Evolutionary conservation across 2,797 vertebrate species (phyloP).

Genomic region (Pseudochirops corinnae): DNA sequence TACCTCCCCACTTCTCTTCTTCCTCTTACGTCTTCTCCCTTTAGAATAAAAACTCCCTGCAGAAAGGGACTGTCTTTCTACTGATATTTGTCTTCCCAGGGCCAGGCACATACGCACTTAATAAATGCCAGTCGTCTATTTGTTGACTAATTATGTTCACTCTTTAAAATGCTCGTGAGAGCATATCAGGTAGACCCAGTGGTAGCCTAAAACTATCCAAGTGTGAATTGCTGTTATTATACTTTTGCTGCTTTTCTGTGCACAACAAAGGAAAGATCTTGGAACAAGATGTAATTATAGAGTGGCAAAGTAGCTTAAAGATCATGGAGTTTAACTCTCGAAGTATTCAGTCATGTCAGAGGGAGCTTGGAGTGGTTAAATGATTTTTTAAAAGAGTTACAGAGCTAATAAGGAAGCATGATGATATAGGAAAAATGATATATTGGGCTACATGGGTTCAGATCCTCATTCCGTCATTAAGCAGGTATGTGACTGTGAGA

Average conservation of each 20-base stretch:
- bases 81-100: neutral
- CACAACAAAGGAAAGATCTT: neutral
- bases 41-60: neutral
- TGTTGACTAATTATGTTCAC: neutral
- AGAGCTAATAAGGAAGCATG: neutral
- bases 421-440: neutral
- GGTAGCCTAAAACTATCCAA: neutral
- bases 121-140: neutral
- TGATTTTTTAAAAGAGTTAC: neutral
- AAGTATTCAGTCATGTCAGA: neutral
- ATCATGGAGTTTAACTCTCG: neutral
- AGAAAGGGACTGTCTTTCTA: neutral
- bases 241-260: neutral
- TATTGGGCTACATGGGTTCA: neutral
- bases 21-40: neutral
- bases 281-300: neutral
- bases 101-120: neutral
- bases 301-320: neutral
- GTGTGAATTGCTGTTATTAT: neutral
- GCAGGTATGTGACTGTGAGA: neutral
- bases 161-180: neutral
- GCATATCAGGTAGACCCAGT: neutral
- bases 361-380: neutral
- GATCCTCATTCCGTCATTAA: neutral
- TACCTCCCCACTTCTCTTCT: neutral